phyloP scores from a whole-genome alignment of 2,888 invertebrate species.

The Calameuta filiformis region DNA sequence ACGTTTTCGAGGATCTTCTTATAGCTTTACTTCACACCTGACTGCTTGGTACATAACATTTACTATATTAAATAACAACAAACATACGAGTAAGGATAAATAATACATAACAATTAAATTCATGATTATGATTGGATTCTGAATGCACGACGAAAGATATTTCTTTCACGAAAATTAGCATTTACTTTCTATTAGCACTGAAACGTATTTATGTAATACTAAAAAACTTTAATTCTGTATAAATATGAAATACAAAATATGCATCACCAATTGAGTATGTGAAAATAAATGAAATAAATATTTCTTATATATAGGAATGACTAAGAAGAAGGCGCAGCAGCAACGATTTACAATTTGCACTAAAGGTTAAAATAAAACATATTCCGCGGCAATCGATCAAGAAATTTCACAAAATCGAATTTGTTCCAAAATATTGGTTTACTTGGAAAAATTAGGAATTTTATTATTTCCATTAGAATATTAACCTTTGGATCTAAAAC shows the following conservation, averaged over 20 bases:
- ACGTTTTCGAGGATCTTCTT: not conserved
- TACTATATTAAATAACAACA: not conserved
- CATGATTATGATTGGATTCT: not conserved
- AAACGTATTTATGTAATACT: not conserved
- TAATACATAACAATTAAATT: not conserved
- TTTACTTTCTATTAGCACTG: not conserved
- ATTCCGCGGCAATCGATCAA: not conserved
- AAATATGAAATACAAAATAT: not conserved
- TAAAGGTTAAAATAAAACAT: not conserved
- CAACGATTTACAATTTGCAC: not conserved
- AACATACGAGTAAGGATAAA: not conserved
- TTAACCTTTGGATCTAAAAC: constrained; percentile 57
- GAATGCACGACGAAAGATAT: not conserved
- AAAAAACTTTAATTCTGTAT: not conserved
- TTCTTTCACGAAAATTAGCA: no score
- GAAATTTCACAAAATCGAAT: not conserved
- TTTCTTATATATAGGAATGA: not conserved
- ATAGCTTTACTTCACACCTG: not conserved
- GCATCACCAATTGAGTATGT: not conserved
- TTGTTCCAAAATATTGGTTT: not conserved
- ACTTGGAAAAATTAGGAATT: not conserved
- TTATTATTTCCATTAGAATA: not conserved
- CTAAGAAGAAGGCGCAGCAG: not conserved
- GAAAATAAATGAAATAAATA: not conserved
- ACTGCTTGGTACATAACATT: not conserved